Evolutionary conservation across 2,888 invertebrate species (phyloP), one percentile per base, ranked within the genome.

Genomic region (Acleris sparsana): DNA sequence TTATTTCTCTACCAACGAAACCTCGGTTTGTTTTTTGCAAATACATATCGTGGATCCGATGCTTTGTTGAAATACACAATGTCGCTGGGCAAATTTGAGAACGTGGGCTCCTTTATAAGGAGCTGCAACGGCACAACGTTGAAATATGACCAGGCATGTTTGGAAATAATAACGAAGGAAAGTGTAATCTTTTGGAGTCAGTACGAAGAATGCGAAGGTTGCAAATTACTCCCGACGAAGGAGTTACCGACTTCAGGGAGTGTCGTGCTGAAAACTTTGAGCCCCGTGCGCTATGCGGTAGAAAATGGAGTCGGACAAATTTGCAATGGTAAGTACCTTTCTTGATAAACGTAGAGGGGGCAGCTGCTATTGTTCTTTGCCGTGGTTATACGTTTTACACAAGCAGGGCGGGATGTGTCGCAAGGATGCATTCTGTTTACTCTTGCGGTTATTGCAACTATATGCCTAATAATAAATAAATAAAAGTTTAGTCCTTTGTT

Each of bases 121-220:
- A 77, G 84, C 43, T 93, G 93, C 75, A 84, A 83, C 71, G 80
- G 79, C 5, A 77, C 76, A 7, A 84, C 70, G 61, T 75, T 93
- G 68, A 80, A 76, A 9, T 87, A 81, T 69, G 93, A 93, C 71
- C 83, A 92, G 76, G 92, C 93, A 62, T 93, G 93, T 80, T 84
- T 93, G 77, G 83, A 87, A 78, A 82, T 93, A 59, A 70, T 82
- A 48, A 82, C 89, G 9, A 75, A 82, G 1, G 76, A 81, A 68
- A 70, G 76, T 67, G 76, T 93, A 43, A 79, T 70, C 57, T 88
- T 93, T 73, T 87, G 81, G 87, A 90, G 87, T 71, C 92, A 93
- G 72, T 90, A 89, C 72, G 86, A 85, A 44, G 93, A 91, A 72
- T 93, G 93, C 63, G 87, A 93, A 69, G 87, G 87, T 46, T 92